Percentiles rank a stretch among this genome's conserved stretches.
Conservation (phyloP, 2,888 invertebrate genomes). For the Diachrysia chrysitis region DNA sequence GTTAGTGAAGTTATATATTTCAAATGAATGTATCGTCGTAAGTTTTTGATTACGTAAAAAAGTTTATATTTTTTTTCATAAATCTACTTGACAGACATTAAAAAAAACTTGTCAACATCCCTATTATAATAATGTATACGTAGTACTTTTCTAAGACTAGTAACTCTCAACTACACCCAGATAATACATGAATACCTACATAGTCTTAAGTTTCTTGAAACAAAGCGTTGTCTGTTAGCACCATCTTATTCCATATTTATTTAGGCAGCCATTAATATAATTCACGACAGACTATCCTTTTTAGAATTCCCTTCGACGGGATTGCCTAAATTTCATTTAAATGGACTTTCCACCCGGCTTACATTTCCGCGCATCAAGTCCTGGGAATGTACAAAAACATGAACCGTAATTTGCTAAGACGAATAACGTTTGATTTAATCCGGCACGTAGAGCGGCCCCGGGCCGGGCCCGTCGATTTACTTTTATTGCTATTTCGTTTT, state of each 20-base stretch:
- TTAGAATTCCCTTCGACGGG: conserved; percentile 62
- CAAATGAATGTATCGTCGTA: no score
- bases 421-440: conserved; percentile 88
- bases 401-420: conserved; percentile 87
- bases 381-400: conserved; percentile 81
- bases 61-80: no score
- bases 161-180: neutral
- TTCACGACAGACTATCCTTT: conserved; percentile 46
- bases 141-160: neutral
- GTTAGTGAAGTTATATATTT: no score
- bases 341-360: conserved; percentile 74
- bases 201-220: neutral
- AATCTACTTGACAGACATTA: no score
- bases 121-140: no score
- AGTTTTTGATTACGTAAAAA: no score
- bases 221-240: neutral
- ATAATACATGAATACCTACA: no score
- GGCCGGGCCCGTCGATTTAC: conserved; percentile 84
- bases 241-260: conserved; percentile 33
- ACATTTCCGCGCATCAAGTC: conserved; percentile 78
- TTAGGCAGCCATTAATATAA: conserved; percentile 38
- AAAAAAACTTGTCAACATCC: no score
- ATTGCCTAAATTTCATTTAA: conserved; percentile 75
- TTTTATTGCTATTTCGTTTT: conserved; percentile 88
- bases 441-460: conserved; percentile 80